Base-by-base conservation (phyloP, 2,888 invertebrate genomes). In the Sclerodermus sp. region DNA sequence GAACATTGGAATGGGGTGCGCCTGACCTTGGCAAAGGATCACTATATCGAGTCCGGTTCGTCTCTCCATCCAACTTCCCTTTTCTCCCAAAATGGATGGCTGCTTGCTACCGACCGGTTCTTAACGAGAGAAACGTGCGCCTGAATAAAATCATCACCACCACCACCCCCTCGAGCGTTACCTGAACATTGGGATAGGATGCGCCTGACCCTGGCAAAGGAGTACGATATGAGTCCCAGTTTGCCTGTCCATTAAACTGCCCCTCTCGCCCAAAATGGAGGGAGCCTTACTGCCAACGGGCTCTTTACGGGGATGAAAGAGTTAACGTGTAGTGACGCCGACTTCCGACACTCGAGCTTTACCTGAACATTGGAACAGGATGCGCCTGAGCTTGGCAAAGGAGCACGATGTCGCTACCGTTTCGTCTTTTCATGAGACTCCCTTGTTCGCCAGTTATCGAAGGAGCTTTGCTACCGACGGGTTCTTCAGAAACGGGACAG, bases 101-200 rank as follows among this genome's bases (percentile, higher is more conserved):
- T 81, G 79, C 73, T 82, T 81, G 58, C 79, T 79, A 55, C 82
- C 82, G 44, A 83, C 77, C 1, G 83, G 82, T 68, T 82, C 83
- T 82, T 73, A 50, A 23, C 23, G 23, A 23, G 3, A 23, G 8
- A 23, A 23, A n/a, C n/a, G n/a, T n/a, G n/a, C n/a, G n/a, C n/a
- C n/a, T n/a, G n/a, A n/a, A n/a, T 3, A 23, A 23, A 23, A 23
- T 8, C 4, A 23, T 23, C 8, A 8, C 23, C 3, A 23, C 23
- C 8, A 5, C 23, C 4, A n/a, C n/a, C 23, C 4, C 23, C 23
- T 23, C 23, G 23, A 23, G 23, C 23, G 3, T 83, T 80, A 89
- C 87, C 87, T 87, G 85, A 86, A 87, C 68, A 82, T 71, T 66
- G 89, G 89, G 53, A 86, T 84, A 66, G 88, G 88, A 74, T 83